Conservation (phyloP, 2,113 vertebrate genomes). For the Saccopteryx leptura region DNA sequence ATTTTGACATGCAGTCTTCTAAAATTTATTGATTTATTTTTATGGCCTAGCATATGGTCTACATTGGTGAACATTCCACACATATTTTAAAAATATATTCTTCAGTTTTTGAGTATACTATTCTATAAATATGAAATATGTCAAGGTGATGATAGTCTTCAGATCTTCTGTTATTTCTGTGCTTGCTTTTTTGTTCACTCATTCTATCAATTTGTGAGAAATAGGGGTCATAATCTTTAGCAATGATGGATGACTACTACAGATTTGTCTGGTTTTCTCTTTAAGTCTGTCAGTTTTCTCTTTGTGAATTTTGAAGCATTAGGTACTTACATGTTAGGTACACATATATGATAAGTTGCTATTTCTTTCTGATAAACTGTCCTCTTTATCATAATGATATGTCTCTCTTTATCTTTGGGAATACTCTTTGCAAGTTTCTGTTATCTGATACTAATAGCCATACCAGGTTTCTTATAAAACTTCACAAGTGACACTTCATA, state of each 20-base stretch:
- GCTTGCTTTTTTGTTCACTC: too few species aligned
- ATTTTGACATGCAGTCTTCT: background rate
- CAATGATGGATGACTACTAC: too few species aligned
- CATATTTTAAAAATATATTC: background rate
- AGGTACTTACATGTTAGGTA: background rate
- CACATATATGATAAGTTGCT: background rate
- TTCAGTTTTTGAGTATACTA: background rate
- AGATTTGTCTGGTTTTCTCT: too few species aligned
- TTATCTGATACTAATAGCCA: conserved; percentile 16
- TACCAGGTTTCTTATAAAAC: background rate
- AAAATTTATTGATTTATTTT: conserved; percentile 27
- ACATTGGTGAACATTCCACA: too few species aligned
- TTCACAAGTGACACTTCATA: background rate
- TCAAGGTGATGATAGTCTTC: background rate
- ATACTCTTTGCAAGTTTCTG: background rate
- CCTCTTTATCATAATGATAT: background rate
- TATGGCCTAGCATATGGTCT: background rate
- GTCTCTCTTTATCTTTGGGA: background rate
- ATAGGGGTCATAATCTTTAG: too few species aligned
- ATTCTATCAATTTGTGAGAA: too few species aligned
- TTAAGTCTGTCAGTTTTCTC: too few species aligned
- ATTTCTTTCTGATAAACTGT: background rate
- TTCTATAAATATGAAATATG: background rate
- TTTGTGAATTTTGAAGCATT: too few species aligned
- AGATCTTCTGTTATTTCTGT: background rate